A percentile compares a stretch with the other conserved stretches of the same genome.
These are phyloP conservation scores for Paelopatides confundens DNA, from an alignment of 53 echinoderm and acorn worm genomes.

Conservation along the genomic window DNA sequence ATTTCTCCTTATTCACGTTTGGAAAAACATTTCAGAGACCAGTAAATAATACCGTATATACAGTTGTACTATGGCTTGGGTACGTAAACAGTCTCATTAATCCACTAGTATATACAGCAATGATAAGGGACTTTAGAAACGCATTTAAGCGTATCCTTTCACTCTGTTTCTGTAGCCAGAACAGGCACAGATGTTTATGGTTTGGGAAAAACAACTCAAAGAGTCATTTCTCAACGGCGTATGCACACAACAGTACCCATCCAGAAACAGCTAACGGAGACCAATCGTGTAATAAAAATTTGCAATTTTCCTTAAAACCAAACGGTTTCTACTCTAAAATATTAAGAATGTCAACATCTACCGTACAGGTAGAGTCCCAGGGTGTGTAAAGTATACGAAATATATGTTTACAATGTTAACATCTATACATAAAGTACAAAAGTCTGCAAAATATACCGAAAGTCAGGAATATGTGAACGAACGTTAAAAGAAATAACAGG, in stretches of 20 bases:
- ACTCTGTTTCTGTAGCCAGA: conserved; percentile 42
- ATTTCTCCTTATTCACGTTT: conserved; percentile 92
- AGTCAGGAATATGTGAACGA: too few relatives aligned
- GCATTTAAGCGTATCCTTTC: conserved; percentile 79
- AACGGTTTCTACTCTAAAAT: conserved; percentile 49
- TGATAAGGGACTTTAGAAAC: conserved; percentile 89
- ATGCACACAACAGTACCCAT: conserved; percentile 39
- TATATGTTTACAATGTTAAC: too few relatives aligned
- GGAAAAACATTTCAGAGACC: conserved; percentile 53
- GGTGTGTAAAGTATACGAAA: conserved; percentile 31
- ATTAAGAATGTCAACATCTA: conserved; percentile 33
- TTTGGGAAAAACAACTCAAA: not conserved
- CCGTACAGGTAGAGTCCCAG: conserved; percentile 36
- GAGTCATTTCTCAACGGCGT: conserved; percentile 20
- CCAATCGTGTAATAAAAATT: conserved; percentile 26
- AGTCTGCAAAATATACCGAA: too few relatives aligned
- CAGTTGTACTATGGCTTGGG: conserved; percentile 86
- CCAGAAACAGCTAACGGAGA: conserved; percentile 8
- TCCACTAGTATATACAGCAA: conserved; percentile 79
- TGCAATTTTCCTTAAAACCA: conserved; percentile 45
- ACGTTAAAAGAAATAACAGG: too few relatives aligned
- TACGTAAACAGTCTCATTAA: conserved; percentile 87
- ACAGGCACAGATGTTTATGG: conserved; percentile 33
- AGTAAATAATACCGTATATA: conserved; percentile 38
- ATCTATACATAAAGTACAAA: too few relatives aligned